Conservation (phyloP, 2,113 vertebrate species). For the Amblyornis subalaris region DNA sequence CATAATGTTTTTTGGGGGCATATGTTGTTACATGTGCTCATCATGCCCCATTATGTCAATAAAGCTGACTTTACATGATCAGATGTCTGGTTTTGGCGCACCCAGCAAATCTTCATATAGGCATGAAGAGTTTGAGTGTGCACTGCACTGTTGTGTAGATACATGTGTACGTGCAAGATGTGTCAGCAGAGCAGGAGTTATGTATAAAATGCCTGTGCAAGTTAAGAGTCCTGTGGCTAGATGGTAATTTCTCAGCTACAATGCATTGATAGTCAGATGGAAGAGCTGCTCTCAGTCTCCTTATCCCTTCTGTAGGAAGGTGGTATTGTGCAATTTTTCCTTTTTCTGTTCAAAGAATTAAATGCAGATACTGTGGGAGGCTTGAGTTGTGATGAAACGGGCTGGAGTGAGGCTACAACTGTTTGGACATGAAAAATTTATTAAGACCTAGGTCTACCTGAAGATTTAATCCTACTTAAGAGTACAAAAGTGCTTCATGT, state of each 20-base stretch:
- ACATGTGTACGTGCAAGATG: neutral
- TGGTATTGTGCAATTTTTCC: neutral
- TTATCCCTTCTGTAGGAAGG: neutral
- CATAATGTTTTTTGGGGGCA: neutral
- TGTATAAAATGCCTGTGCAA: neutral
- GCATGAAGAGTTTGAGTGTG: neutral
- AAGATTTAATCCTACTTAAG: neutral
- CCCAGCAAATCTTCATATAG: neutral
- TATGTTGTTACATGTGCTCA: neutral
- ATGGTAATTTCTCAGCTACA: neutral
- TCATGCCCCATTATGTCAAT: rapidly evolving
- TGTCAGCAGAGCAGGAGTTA: neutral
- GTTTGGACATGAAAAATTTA: neutral
- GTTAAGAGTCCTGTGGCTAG: neutral
- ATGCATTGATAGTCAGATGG: neutral
- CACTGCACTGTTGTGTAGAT: neutral
- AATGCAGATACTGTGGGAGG: neutral
- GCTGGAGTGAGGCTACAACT: neutral
- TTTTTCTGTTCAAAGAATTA: neutral
- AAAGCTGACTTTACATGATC: neutral
- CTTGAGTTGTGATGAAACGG: neutral
- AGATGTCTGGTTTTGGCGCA: neutral
- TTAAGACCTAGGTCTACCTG: neutral
- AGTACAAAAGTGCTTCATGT: neutral
- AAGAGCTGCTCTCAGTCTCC: neutral